Evolutionary conservation across 2,113 vertebrate genomes (phyloP), one percentile per base, ranked within the genome.

Genomic region (Panurus biarmicus): DNA sequence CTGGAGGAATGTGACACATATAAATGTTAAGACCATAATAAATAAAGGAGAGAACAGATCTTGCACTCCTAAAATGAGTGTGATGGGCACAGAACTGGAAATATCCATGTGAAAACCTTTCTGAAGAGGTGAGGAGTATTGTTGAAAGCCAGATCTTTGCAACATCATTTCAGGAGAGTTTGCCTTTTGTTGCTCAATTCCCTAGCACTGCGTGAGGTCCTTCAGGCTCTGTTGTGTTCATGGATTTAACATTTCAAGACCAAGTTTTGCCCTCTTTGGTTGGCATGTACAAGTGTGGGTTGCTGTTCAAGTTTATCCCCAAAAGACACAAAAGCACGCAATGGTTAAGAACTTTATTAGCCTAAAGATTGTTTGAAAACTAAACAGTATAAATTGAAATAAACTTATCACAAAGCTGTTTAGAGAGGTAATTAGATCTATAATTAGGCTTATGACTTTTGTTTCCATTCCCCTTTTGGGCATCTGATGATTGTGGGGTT

Each of bases 391-490:
- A 82, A 89, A 92, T 91, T 77, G 57, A 95, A 97, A 92, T 85
- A 69, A 87, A 18, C 81, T 73, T 96, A 96, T 82, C 89, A 91
- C 84, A 97, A 95, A 82, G 85, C 76, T 96, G 58, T 73, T 69
- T 92, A 88, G 87, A 95, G 95, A 95, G 90, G 87, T 90, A 90
- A 94, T 96, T 94, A 93, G 60, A 72, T 60, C 79, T 93, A 7
- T 79, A 75, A 93, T 92, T 89, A 94, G 66, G 47, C 85, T 75
- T 80, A 81, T 50, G 44, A 65, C 54, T 91, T 85, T 38, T 87
- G 76, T 33, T 95, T 81, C 56, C 8, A 7, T 97, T 97, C 95
- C 96, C 97, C 96, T 73, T 91, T 86, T 71, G 29, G 24, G 53
- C 74, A 87, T 93, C 91, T 95, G 77, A 51, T 72, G 90, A 78